These are phyloP conservation scores for Sternarchorhynchus goeldii DNA, from an alignment of 2,797 vertebrate species.

Conservation along the genomic window DNA sequence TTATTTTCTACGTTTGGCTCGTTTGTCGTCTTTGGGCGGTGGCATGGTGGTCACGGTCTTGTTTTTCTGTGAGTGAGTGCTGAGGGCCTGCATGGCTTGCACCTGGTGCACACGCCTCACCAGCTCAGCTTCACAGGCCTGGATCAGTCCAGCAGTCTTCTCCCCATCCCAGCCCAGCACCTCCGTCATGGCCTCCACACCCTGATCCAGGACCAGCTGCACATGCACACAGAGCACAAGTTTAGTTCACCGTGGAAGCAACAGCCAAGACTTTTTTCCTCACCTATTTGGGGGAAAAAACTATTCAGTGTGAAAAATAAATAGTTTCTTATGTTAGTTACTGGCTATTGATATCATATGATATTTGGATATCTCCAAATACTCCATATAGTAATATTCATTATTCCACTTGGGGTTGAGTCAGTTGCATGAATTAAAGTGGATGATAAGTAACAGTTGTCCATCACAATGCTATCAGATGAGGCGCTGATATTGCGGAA, in stretches of 20 bases:
- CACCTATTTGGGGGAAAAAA: too few relatives aligned
- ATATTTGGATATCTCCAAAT: background rate
- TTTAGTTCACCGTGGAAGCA: background rate
- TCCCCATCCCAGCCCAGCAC: constrained; percentile 69
- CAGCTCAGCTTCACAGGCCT: constrained; percentile 73
- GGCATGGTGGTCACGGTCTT: constrained; percentile 35
- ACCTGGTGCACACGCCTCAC: constrained; percentile 68
- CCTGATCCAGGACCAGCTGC: constrained; percentile 71
- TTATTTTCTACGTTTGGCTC: constrained; percentile 58
- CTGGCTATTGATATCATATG: too few relatives aligned
- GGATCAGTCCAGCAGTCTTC: constrained; percentile 66
- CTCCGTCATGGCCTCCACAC: constrained; percentile 63
- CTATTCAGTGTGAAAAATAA: too few relatives aligned
- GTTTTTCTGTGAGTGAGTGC: constrained; percentile 54
- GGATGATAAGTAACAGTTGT: background rate
- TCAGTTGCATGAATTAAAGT: constrained; percentile 1
- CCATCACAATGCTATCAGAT: background rate
- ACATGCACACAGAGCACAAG: constrained; percentile 9
- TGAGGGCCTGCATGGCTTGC: constrained; percentile 72
- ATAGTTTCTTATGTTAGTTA: too few relatives aligned
- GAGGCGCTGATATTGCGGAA: background rate
- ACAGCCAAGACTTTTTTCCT: too few relatives aligned
- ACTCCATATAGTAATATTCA: background rate
- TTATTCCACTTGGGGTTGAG: background rate
- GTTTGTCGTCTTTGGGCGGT: constrained; percentile 32